Evolutionary conservation across 2,888 invertebrate species (phyloP).

Genomic region (Ceratothoa steindachneri): DNA sequence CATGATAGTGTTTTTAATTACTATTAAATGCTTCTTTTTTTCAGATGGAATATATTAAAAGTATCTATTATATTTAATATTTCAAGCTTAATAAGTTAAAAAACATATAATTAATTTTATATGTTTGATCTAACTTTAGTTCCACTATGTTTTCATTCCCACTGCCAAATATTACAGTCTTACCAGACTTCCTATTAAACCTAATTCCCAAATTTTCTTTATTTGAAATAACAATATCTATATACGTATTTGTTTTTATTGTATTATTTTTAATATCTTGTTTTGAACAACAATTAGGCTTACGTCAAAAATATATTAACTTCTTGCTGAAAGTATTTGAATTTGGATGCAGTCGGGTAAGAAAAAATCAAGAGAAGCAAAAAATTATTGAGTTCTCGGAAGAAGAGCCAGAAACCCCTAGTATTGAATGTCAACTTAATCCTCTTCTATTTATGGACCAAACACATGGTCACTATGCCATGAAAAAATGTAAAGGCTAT

Average conservation of each 20-base stretch:
- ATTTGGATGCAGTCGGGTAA: constrained; percentile 30
- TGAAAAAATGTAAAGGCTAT: constrained; percentile 26
- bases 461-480: constrained; percentile 15
- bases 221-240: constrained; percentile 4
- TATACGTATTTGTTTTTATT: constrained; percentile 33
- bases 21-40: too few relatives aligned
- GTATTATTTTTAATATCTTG: constrained; percentile 31
- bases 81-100: too few relatives aligned
- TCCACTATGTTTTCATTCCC: too few relatives aligned
- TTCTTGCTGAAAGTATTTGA: constrained; percentile 32
- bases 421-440: not conserved
- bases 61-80: too few relatives aligned
- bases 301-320: constrained; percentile 29
- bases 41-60: too few relatives aligned
- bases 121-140: too few relatives aligned
- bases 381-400: not conserved
- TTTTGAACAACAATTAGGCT: constrained; percentile 23
- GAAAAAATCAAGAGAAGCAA: constrained; percentile 11
- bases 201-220: too few relatives aligned
- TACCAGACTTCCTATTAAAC: too few relatives aligned
- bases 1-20: too few relatives aligned
- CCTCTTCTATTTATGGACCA: constrained; percentile 24
- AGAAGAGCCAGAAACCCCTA: constrained; percentile 20
- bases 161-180: too few relatives aligned
- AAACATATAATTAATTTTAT: too few relatives aligned